Evolutionary conservation across 37 sponge, comb jelly and placozoan species (phyloP).

Genomic region (Axinella damicornis): DNA sequence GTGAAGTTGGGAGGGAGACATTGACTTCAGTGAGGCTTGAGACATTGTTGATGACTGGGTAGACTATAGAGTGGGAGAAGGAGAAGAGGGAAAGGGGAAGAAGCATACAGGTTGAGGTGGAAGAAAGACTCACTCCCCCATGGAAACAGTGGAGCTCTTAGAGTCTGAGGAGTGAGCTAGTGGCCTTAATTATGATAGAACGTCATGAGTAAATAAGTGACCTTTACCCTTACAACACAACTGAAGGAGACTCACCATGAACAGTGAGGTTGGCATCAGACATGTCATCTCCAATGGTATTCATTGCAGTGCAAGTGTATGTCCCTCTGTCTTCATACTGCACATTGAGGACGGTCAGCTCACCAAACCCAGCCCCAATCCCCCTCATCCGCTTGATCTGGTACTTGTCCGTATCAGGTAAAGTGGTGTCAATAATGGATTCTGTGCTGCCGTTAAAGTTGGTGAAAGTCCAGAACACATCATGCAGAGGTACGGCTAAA

Average conservation of each 20-base stretch:
- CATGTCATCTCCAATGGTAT: constrained; percentile 19
- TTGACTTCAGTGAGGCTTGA: constrained; percentile 21
- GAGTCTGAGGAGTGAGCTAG: no score
- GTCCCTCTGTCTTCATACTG: constrained; percentile 65
- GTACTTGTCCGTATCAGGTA: constrained; percentile 27
- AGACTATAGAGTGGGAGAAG: constrained; percentile 23
- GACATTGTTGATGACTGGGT: constrained; percentile 41
- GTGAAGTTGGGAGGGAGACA: constrained; percentile 5
- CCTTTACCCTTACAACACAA: neutral
- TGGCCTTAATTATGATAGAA: no score
- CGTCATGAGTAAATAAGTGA: no score
- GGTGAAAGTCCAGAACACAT: constrained; percentile 54
- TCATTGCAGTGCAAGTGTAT: constrained; percentile 60
- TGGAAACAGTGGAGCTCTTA: no score
- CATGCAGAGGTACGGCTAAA: constrained; percentile 56
- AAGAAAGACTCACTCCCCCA: no score
- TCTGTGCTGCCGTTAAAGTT: neutral
- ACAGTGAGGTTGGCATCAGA: constrained; percentile 59
- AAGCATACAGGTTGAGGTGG: no score
- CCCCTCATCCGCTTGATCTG: neutral
- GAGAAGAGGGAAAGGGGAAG: neutral
- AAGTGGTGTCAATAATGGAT: neutral
- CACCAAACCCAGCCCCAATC: constrained; percentile 34
- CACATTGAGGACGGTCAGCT: constrained; percentile 48
- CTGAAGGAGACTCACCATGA: constrained; percentile 57